phyloP scores from a whole-genome alignment of 2,797 vertebrate genomes.

The Furcifer pardalis region DNA sequence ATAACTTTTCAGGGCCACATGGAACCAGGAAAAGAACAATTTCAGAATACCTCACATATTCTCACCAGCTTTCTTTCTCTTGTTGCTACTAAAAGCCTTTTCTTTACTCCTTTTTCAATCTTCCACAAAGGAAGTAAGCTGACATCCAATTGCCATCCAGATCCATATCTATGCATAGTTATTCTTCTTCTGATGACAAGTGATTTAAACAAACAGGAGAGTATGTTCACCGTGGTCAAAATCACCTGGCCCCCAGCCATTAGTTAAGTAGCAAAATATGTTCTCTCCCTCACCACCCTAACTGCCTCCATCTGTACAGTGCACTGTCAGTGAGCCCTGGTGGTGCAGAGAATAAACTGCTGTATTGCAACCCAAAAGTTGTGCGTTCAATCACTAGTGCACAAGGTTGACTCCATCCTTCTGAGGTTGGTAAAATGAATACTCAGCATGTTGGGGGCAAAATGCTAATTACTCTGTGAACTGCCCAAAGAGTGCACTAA shows the following conservation, averaged over 20 bases:
- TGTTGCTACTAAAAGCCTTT: neutral
- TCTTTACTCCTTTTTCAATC: no score
- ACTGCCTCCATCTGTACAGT: neutral
- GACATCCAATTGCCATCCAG: neutral
- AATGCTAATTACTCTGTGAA: no score
- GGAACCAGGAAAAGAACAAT: neutral
- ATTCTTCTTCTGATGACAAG: slow-evolving; percentile 45
- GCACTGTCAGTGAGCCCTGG: neutral
- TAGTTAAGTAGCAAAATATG: neutral
- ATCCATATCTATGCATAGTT: slow-evolving; percentile 15
- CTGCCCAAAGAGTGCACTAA: no score
- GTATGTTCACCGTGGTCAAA: neutral
- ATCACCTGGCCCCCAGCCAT: neutral
- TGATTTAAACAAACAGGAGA: neutral
- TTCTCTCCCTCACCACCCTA: neutral
- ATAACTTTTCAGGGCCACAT: neutral
- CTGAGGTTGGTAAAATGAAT: no score
- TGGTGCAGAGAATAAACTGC: no score
- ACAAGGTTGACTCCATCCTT: no score
- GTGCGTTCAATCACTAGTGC: no score
- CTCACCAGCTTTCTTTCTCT: neutral
- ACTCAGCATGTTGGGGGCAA: no score
- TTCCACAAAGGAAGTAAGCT: neutral
- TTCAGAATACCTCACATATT: neutral
- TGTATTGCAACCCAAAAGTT: no score